Base-by-base conservation (phyloP, 2,797 vertebrate genomes). In the Pangasius macronema region DNA sequence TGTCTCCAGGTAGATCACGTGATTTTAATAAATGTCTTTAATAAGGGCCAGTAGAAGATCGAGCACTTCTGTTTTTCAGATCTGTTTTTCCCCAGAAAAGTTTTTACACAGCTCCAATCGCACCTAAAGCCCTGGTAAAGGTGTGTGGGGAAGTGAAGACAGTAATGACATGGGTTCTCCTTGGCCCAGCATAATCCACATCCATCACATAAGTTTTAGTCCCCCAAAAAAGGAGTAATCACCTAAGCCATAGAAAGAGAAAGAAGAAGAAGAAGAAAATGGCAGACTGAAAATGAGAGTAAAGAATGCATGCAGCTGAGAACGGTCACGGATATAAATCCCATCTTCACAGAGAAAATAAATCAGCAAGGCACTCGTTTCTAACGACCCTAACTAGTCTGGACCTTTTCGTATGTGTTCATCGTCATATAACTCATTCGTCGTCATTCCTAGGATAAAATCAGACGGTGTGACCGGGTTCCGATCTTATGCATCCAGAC, bases 1-100 rank as follows among this genome's bases (percentile, higher is more conserved):
- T 27, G 95, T 97, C 83, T 96, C 97, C 84, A 97, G 97, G 97
- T 98, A 76, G 70, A 70, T 63, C 3, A 36, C 2, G 0, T 6
- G 33, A 7, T 55, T 55, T 59, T 33, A 33, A 53, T 8, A 13
- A 14, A 75, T 49, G 42, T 51, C 27, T 5, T 42, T 49, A 49
- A 14, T 27, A 72, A 72, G 70, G 39, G 27, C 61, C 63, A 3
- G 9, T 70, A 67, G 14, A 67, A 67, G 4, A 65, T 11, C 24
- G 59, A 27, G 24, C 24, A n/a, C n/a, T n/a, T n/a, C n/a, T n/a
- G n/a, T n/a, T n/a, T n/a, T n/a, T n/a, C n/a, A n/a, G n/a, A n/a
- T n/a, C 18, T 36, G 20, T 20, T 39, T 36, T 36, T 36, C 36
- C 8, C 3, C 36, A 3, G 33, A 22, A 70, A 68, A 42, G 68